phyloP scores from a whole-genome alignment of 2,113 vertebrate species.

The Kryptolebias marmoratus region DNA sequence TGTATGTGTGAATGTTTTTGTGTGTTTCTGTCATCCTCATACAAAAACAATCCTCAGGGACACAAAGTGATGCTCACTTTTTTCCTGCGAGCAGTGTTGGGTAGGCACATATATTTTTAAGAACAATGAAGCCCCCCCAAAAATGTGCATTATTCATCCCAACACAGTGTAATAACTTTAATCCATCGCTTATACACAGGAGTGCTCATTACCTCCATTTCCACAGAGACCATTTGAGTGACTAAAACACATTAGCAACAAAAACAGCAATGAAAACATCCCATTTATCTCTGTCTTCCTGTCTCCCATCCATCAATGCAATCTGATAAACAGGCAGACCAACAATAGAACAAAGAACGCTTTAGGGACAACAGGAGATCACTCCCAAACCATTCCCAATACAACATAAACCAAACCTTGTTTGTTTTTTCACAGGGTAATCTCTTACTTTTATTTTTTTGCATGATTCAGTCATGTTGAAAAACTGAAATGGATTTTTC shows the following conservation, averaged over 20 bases:
- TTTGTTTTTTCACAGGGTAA: constrained; percentile 19
- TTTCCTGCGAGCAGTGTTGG: constrained; percentile 7
- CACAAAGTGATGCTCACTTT: constrained; percentile 2
- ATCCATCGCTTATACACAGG: constrained; percentile 47
- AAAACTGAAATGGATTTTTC: not conserved
- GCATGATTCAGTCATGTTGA: not conserved
- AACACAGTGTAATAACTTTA: constrained; percentile 43
- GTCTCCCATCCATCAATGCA: constrained; percentile 45
- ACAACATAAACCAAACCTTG: constrained; percentile 28
- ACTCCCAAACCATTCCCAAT: constrained; percentile 15
- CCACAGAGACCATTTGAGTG: constrained; percentile 51
- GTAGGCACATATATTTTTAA: constrained; percentile 21
- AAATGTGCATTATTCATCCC: constrained; percentile 34
- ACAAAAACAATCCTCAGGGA: constrained; percentile 7
- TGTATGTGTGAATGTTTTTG: constrained; percentile 6
- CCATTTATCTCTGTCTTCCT: constrained; percentile 58
- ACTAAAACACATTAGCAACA: constrained; percentile 56
- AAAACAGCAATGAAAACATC: constrained; percentile 57
- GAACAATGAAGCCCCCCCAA: constrained; percentile 13
- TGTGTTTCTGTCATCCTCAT: constrained; percentile 9
- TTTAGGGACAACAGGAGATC: constrained; percentile 27
- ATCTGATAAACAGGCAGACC: constrained; percentile 46
- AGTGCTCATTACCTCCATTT: constrained; percentile 62
- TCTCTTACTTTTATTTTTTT: constrained; percentile 37
- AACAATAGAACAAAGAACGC: constrained; percentile 45